phyloP scores from a whole-genome alignment of 2,888 invertebrate genomes.

The Limenitis arthemis region DNA sequence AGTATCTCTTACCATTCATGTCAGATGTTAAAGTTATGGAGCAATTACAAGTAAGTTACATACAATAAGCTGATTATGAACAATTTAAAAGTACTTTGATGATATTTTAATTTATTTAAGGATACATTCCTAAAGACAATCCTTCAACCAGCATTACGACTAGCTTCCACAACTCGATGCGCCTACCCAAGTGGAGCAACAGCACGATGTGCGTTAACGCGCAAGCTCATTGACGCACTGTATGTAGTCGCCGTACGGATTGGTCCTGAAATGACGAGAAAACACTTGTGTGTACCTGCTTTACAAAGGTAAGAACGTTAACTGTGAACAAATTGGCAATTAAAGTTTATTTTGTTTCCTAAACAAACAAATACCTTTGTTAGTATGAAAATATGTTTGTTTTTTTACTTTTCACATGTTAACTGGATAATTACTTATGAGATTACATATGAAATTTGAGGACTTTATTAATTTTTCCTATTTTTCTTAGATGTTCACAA shows the following conservation, averaged over 20 bases:
- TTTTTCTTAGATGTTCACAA: too few relatives aligned
- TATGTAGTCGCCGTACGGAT: constrained; percentile 84
- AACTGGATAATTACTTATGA: too few relatives aligned
- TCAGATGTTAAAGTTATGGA: constrained; percentile 90
- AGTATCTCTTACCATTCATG: constrained; percentile 85
- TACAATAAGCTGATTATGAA: not conserved
- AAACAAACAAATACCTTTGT: not conserved
- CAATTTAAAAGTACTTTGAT: not conserved
- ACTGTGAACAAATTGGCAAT: not conserved
- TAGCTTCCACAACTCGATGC: constrained; percentile 84
- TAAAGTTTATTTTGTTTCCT: too few relatives aligned
- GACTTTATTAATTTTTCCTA: too few relatives aligned
- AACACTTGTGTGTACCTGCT: constrained; percentile 80
- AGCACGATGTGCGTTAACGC: constrained; percentile 82
- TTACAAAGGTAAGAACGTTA: constrained; percentile 55
- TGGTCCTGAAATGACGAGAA: constrained; percentile 83
- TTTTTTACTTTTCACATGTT: too few relatives aligned
- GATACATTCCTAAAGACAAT: constrained; percentile 89
- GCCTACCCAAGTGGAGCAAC: constrained; percentile 86
- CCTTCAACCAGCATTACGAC: constrained; percentile 84
- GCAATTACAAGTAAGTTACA: constrained; percentile 78
- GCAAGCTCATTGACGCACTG: constrained; percentile 86
- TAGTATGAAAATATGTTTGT: not conserved
- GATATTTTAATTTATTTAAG: constrained; percentile 53
- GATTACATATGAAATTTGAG: too few relatives aligned